phyloP scores from a whole-genome alignment of 2,888 invertebrate genomes.

The Invenusta paracnida region DNA sequence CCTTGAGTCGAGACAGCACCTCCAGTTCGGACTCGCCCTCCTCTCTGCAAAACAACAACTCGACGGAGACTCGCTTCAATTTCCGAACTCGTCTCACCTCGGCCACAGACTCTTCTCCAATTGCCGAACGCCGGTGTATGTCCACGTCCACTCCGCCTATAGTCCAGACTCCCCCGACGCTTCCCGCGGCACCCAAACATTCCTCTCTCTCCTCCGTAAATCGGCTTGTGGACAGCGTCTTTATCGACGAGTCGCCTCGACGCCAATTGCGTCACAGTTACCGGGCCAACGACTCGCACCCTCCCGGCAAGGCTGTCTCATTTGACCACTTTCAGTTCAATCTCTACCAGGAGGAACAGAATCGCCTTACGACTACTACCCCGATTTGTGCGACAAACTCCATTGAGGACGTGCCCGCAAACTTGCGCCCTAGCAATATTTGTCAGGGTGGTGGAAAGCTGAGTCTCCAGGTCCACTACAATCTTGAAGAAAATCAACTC shows the following conservation, averaged over 20 bases:
- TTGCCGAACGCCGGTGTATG: not conserved
- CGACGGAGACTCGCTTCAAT: not conserved
- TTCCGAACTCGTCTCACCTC: not conserved
- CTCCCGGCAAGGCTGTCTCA: not conserved
- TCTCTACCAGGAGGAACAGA: constrained; percentile 53
- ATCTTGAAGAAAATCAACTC: constrained; percentile 50
- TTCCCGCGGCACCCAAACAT: not conserved
- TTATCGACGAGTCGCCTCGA: not conserved
- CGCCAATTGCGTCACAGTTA: not conserved
- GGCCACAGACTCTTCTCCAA: not conserved
- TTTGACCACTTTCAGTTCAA: constrained; percentile 58
- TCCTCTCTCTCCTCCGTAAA: not conserved
- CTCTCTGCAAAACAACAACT: not conserved
- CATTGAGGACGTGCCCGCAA: constrained; percentile 47
- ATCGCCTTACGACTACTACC: constrained; percentile 47
- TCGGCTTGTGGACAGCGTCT: not conserved
- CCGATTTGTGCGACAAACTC: constrained; percentile 48
- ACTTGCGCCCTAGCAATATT: constrained; percentile 25
- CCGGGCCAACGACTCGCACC: not conserved
- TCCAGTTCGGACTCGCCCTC: constrained; percentile 4
- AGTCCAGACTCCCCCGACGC: not conserved
- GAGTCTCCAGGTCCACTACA: constrained; percentile 58
- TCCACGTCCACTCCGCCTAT: not conserved
- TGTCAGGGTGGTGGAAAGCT: constrained; percentile 56
- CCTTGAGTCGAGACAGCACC: not conserved